Percentiles rank a stretch among this genome's conserved stretches.
Conservation (phyloP, 2,113 vertebrate genomes). For the Cygnus buccinator region DNA sequence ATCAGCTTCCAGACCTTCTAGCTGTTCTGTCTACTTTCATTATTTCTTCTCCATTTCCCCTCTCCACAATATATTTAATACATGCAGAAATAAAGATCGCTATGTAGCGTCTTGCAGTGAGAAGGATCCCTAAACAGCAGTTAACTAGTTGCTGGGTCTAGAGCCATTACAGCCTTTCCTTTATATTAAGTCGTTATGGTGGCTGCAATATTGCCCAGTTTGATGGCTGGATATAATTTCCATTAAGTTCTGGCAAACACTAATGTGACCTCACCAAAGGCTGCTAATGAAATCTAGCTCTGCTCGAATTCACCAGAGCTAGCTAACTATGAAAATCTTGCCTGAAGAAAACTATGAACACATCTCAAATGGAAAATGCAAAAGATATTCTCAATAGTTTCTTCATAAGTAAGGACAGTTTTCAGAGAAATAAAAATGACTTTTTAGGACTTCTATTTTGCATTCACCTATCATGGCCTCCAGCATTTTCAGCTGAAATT, state of each 20-base stretch:
- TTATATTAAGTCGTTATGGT: neutral
- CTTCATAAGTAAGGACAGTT: neutral
- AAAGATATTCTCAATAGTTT: neutral
- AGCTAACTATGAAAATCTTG: neutral
- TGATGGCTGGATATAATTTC: neutral
- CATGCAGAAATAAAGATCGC: neutral
- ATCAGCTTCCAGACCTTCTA: neutral
- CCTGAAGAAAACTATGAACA: neutral
- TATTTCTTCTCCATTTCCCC: neutral
- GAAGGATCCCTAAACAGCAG: neutral
- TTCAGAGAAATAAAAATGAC: neutral
- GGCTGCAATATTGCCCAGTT: neutral
- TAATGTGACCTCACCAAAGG: slow-evolving; percentile 6
- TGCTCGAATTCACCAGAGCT: neutral
- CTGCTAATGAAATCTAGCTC: neutral
- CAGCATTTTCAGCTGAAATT: neutral
- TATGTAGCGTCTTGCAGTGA: neutral
- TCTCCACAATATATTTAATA: neutral
- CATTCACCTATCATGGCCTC: neutral
- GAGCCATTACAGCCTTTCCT: neutral
- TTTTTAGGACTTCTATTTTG: neutral
- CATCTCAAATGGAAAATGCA: neutral
- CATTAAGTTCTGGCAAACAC: neutral
- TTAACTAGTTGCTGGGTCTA: neutral
- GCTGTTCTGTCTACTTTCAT: slow-evolving; percentile 25